Percentiles rank a stretch among this genome's conserved stretches.
Conservation (phyloP, 92 coral and sea anemone genomes). For the Porites evermanni region DNA sequence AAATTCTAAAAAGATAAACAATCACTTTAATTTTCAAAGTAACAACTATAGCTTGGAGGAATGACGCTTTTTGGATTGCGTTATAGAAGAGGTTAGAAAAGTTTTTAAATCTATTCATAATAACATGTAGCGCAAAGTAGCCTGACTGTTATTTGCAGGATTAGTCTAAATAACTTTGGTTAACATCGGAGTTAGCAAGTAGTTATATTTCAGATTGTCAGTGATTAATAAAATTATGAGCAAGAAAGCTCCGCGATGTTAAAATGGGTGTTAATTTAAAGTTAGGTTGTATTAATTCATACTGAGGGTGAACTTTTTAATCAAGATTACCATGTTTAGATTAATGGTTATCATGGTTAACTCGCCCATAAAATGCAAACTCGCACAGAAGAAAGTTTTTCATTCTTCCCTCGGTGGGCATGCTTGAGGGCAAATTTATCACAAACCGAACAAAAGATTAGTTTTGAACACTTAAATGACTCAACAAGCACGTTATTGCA, state of each 20-base stretch:
- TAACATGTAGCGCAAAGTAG: too few species aligned
- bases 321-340: not conserved
- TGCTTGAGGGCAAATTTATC: too few species aligned
- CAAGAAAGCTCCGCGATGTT: not conserved
- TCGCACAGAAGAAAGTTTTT: too few species aligned
- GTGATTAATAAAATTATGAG: not conserved
- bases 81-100: not conserved
- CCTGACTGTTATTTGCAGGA: too few species aligned
- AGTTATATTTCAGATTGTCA: not conserved
- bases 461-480: not conserved
- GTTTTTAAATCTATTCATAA: too few species aligned
- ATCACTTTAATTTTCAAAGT: not conserved
- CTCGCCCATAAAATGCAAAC: too few species aligned
- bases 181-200: too few species aligned
- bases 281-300: not conserved
- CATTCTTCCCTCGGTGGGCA: too few species aligned
- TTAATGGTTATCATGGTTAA: too few species aligned
- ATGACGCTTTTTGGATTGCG: not conserved
- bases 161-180: too few species aligned
- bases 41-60: not conserved
- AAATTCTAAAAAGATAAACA: constrained; percentile 53
- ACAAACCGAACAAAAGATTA: not conserved
- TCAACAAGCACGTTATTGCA: not conserved
- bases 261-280: not conserved
- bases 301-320: too few species aligned